Percentiles rank a stretch among this genome's conserved stretches.
Evolutionary conservation across 1,140 invertebrate genomes (phyloP).

Genomic region (Metaphire vulgaris): DNA sequence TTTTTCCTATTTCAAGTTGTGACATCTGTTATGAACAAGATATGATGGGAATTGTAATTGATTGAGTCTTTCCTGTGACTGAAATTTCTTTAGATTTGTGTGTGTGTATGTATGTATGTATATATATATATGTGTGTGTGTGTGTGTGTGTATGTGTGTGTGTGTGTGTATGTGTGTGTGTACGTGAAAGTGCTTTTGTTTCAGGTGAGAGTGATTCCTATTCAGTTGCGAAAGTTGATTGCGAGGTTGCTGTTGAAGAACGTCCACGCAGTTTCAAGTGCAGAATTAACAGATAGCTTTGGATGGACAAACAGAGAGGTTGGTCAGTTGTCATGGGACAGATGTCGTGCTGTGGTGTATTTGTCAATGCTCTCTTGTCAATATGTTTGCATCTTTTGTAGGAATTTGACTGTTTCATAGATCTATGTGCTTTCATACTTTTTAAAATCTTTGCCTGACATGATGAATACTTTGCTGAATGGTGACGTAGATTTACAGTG

Average conservation of each 20-base stretch:
- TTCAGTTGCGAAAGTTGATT: slow-evolving; percentile 48
- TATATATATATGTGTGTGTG: neutral
- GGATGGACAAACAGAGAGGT: slow-evolving; percentile 51
- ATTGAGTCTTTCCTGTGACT: no score
- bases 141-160: neutral
- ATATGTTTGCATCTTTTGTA: neutral
- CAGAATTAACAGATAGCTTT: slow-evolving; percentile 50
- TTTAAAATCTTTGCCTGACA: neutral
- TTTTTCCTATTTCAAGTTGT: no score
- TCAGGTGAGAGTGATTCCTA: slow-evolving; percentile 46
- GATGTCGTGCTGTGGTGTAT: neutral
- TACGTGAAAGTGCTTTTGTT: neutral
- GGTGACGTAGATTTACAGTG: neutral
- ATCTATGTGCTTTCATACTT: neutral
- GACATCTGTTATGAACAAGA: no score
- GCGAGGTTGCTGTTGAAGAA: slow-evolving; percentile 41
- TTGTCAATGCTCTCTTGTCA: neutral
- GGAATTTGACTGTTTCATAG: no score
- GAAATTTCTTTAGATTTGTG: neutral
- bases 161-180: neutral
- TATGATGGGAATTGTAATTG: no score
- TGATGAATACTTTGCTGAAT: neutral
- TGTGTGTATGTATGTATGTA: neutral
- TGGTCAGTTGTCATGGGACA: slow-evolving; percentile 24
- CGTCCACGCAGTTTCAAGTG: slow-evolving; percentile 42